phyloP scores from a whole-genome alignment of 1,140 invertebrate genomes.

The Cepaea nemoralis region DNA sequence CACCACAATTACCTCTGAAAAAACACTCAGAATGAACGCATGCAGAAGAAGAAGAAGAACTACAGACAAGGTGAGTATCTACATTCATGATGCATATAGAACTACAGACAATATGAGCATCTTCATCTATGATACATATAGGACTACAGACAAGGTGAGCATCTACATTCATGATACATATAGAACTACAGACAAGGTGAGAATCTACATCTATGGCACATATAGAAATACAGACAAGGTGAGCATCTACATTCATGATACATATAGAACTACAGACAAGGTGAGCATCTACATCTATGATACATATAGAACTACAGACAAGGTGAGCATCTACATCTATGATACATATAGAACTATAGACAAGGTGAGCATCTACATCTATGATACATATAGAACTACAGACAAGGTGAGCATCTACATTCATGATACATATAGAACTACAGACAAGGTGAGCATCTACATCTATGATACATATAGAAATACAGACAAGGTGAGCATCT shows the following conservation, averaged over 20 bases:
- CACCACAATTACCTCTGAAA: too few species aligned
- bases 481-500: slow-evolving; percentile 70
- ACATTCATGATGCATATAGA: slow-evolving; percentile 71
- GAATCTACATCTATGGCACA: too few species aligned
- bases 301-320: slow-evolving; percentile 71
- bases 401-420: slow-evolving; percentile 69
- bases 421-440: slow-evolving; percentile 70
- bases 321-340: too few species aligned
- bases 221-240: slow-evolving; percentile 73
- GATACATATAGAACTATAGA: slow-evolving; percentile 72
- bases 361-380: slow-evolving; percentile 65
- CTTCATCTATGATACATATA: slow-evolving; percentile 71
- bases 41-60: too few species aligned
- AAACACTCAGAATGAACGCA: too few species aligned
- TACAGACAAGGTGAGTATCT: too few species aligned
- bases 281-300: too few species aligned
- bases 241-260: too few species aligned
- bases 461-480: slow-evolving; percentile 70
- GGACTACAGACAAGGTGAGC: slow-evolving; percentile 69
- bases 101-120: slow-evolving; percentile 70
- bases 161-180: too few species aligned
- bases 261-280: slow-evolving; percentile 72
- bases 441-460: slow-evolving; percentile 70
- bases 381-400: slow-evolving; percentile 71
- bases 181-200: slow-evolving; percentile 70